Conservation (phyloP, 2,797 vertebrate species). For the Atherinosoma microstoma region DNA sequence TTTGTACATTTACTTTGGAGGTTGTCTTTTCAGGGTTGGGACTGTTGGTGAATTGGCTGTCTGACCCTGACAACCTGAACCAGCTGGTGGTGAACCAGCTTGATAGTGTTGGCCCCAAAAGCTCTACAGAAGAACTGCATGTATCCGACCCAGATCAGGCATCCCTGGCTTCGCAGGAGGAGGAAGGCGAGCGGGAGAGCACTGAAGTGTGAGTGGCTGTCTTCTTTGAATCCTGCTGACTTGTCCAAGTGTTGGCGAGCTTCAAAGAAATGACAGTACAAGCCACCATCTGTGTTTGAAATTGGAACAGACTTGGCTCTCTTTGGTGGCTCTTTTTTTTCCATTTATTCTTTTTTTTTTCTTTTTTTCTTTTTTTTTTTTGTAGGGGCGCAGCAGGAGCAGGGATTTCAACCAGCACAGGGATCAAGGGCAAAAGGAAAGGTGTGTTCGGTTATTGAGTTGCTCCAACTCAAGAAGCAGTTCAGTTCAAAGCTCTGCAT, state of each 20-base stretch:
- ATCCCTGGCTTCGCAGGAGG: constrained; percentile 55
- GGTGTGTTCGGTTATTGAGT: constrained; percentile 54
- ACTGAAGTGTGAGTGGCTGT: constrained; percentile 71
- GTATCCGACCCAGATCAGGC: constrained; percentile 61
- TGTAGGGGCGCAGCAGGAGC: constrained; percentile 49
- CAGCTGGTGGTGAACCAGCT: constrained; percentile 83
- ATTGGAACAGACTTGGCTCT: constrained; percentile 41
- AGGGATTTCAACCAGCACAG: constrained; percentile 29
- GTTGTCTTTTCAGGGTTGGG: constrained; percentile 71
- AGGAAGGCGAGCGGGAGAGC: constrained; percentile 47
- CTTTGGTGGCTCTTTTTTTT: constrained; percentile 23
- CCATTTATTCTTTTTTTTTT: constrained; percentile 17
- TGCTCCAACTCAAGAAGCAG: neutral
- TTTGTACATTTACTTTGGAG: neutral
- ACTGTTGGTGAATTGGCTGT: constrained; percentile 79
- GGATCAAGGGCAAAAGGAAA: constrained; percentile 72
- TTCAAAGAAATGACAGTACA: constrained; percentile 25
- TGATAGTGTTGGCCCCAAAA: constrained; percentile 63
- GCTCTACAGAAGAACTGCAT: constrained; percentile 59
- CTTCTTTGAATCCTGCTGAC: constrained; percentile 28
- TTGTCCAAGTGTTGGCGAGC: constrained; percentile 21
- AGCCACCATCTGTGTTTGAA: constrained; percentile 33
- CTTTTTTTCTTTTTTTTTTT: constrained; percentile 28
- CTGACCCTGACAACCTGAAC: constrained; percentile 85
- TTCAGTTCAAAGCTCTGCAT: neutral